Conservation (phyloP, 2,113 vertebrate genomes). For the Upupa epops region DNA sequence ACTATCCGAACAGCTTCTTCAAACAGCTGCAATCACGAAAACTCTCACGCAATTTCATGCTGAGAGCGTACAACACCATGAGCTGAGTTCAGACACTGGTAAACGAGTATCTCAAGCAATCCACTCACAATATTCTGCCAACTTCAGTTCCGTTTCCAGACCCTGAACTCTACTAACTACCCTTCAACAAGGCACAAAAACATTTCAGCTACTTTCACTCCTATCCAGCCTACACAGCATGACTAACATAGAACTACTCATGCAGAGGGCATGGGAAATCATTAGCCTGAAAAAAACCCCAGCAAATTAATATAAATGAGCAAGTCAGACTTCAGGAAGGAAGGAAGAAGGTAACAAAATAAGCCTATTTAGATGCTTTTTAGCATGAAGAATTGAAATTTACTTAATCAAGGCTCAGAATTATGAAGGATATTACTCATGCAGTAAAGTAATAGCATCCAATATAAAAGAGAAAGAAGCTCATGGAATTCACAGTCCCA, state of each 20-base stretch:
- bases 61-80: accelerated
- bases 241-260: background rate
- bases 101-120: background rate
- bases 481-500: background rate
- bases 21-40: background rate
- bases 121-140: background rate
- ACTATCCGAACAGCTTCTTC: background rate
- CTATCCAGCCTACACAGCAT: background rate
- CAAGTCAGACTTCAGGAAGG: slow-evolving; percentile 57
- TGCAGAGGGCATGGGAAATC: background rate
- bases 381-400: slow-evolving; percentile 12
- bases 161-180: background rate
- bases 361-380: background rate
- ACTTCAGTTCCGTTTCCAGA: background rate
- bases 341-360: slow-evolving; percentile 12
- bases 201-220: background rate
- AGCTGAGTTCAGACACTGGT: background rate
- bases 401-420: background rate
- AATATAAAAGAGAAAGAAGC: background rate
- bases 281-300: background rate
- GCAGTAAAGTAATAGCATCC: background rate
- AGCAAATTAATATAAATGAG: slow-evolving; percentile 37
- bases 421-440: slow-evolving; percentile 34
- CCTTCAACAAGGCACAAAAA: background rate
- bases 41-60: background rate